phyloP scores from a whole-genome alignment of 1,140 invertebrate genomes.

The Anastatus disparis region DNA sequence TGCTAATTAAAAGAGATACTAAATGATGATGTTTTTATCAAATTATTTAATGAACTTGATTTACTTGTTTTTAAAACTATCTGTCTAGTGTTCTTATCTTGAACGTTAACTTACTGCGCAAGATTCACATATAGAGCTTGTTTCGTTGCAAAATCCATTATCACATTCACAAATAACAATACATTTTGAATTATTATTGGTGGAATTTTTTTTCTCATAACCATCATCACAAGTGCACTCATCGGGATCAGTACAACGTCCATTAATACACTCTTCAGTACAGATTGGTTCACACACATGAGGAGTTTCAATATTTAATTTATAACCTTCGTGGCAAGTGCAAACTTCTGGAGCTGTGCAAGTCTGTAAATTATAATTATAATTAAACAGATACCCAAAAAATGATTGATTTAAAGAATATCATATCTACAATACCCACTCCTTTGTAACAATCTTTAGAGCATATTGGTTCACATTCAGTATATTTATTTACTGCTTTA shows the following conservation, averaged over 20 bases:
- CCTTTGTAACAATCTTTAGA: conserved; percentile 43
- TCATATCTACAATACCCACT: not conserved
- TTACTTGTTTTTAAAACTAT: no score
- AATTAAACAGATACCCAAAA: not conserved
- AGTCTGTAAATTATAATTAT: conserved; percentile 9
- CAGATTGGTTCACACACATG: conserved; percentile 42
- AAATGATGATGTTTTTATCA: no score
- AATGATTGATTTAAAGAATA: not conserved
- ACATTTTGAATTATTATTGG: conserved; percentile 26
- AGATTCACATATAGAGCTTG: conserved; percentile 18
- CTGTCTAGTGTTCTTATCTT: no score
- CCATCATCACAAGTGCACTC: conserved; percentile 42
- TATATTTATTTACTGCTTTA: not conserved
- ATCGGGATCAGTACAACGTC: conserved; percentile 43
- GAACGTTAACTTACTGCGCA: conserved; percentile 20
- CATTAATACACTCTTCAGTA: conserved; percentile 38
- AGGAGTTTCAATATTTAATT: not conserved
- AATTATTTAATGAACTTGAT: no score
- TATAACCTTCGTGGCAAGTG: conserved; percentile 36
- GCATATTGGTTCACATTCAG: conserved; percentile 41
- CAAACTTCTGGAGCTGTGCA: conserved; percentile 40
- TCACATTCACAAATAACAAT: conserved; percentile 43
- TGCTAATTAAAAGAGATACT: no score
- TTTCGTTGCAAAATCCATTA: conserved; percentile 42
- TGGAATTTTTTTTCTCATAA: conserved; percentile 39